Conservation (phyloP, 2,888 invertebrate species). For the Pseudanteris insignis region DNA sequence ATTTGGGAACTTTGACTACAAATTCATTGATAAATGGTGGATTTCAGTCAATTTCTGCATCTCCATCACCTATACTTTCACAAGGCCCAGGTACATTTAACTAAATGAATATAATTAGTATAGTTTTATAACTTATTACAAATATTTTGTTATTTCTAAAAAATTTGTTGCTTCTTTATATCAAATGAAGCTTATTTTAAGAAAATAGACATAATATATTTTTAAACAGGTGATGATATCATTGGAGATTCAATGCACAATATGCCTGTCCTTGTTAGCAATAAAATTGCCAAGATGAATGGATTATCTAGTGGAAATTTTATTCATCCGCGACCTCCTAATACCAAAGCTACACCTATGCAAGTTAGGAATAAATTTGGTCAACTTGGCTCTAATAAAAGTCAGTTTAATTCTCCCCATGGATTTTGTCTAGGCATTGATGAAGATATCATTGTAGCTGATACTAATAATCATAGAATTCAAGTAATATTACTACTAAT, state of each 20-base stretch:
- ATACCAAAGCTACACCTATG: conserved; percentile 80
- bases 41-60: conserved; percentile 68
- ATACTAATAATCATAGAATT: conserved; percentile 96
- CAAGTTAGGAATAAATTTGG: conserved; percentile 93
- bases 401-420: conserved; percentile 96
- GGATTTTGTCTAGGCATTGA: conserved; percentile 95
- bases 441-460: conserved; percentile 95
- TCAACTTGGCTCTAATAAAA: conserved; percentile 89
- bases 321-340: conserved; percentile 57
- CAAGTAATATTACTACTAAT: too few relatives aligned
- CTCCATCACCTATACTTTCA: conserved; percentile 72
- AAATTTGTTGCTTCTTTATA: too few relatives aligned
- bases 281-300: conserved; percentile 54
- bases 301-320: conserved; percentile 57
- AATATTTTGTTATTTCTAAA: too few relatives aligned
- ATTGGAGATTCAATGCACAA: conserved; percentile 63
- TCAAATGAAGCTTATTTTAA: too few relatives aligned
- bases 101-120: too few relatives aligned
- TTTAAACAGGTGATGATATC: conserved; percentile 59
- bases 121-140: too few relatives aligned
- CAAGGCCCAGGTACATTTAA: too few relatives aligned
- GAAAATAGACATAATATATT: too few relatives aligned
- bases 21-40: conserved; percentile 68
- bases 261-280: conserved; percentile 59
- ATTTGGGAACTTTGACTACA: conserved; percentile 56